phyloP scores from a whole-genome alignment of 92 coral and sea anemone genomes.

The Porites evermanni region DNA sequence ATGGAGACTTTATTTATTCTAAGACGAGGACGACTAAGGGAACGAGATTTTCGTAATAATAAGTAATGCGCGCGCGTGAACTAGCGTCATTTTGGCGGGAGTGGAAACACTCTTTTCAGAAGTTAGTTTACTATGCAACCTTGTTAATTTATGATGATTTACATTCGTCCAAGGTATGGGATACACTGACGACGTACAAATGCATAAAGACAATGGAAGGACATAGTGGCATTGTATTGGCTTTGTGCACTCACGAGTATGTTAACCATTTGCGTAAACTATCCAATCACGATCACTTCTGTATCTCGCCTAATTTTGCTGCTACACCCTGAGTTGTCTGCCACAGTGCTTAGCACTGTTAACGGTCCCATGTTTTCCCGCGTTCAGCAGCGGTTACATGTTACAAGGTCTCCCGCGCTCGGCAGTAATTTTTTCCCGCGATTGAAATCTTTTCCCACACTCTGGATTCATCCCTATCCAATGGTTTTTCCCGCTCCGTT shows the following conservation, averaged over 20 bases:
- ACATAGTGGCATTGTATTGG: constrained; percentile 94
- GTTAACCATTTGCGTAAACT: constrained; percentile 25
- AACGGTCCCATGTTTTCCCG: neutral
- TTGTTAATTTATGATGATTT: neutral
- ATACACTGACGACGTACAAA: constrained; percentile 91
- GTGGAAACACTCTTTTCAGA: too few relatives aligned
- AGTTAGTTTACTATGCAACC: too few relatives aligned
- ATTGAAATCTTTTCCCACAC: neutral
- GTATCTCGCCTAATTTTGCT: too few relatives aligned
- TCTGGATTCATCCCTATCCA: neutral
- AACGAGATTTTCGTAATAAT: too few relatives aligned
- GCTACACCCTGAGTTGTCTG: too few relatives aligned
- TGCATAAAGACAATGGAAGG: constrained; percentile 97
- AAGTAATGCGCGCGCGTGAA: too few relatives aligned
- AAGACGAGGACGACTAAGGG: too few relatives aligned
- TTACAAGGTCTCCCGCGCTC: neutral
- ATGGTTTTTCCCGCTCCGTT: too few relatives aligned
- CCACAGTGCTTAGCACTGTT: neutral
- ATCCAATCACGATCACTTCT: too few relatives aligned
- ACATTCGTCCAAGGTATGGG: constrained; percentile 86
- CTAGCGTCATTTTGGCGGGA: too few relatives aligned
- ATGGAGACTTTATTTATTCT: too few relatives aligned
- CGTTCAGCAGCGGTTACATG: neutral
- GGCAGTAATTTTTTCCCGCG: neutral
- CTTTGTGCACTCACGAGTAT: constrained; percentile 95